These are phyloP conservation scores for Eleginops maclovinus DNA, from an alignment of 2,113 vertebrate genomes.

Conservation along the genomic window DNA sequence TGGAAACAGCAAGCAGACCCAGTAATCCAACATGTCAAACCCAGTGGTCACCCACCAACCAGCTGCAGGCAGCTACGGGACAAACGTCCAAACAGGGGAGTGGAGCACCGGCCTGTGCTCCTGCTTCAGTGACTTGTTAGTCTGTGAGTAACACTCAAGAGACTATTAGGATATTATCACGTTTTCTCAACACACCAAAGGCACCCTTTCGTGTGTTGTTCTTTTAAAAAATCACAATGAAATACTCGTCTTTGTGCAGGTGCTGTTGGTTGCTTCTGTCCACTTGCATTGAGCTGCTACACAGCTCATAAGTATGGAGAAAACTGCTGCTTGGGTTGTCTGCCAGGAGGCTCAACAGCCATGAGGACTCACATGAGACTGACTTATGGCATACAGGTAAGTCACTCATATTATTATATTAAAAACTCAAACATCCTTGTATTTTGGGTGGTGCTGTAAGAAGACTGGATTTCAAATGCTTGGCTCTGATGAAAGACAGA, in stretches of 20 bases:
- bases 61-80: conserved; percentile 77
- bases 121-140: conserved; percentile 80
- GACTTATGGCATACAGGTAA: conserved; percentile 87
- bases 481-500: conserved; percentile 42
- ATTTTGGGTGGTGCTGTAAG: not conserved
- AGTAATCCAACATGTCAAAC: conserved; percentile 79
- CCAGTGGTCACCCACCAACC: conserved; percentile 83
- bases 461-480: not conserved
- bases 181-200: not conserved
- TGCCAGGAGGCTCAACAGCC: conserved; percentile 84
- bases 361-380: conserved; percentile 88
- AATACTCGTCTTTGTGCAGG: conserved; percentile 59
- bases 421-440: not conserved
- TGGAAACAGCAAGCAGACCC: not conserved
- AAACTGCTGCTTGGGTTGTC: conserved; percentile 76
- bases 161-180: not conserved
- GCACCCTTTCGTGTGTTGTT: not conserved
- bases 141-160: conserved; percentile 80
- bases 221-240: not conserved
- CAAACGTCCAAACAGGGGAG: conserved; percentile 85
- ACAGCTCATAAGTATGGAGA: conserved; percentile 84
- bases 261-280: conserved; percentile 79
- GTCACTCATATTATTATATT: conserved; percentile 2
- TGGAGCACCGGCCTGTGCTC: conserved; percentile 86
- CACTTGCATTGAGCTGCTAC: conserved; percentile 81